Evolutionary conservation across 2,797 vertebrate genomes (phyloP), one percentile per base, ranked within the genome.

Genomic region (Tiaroga cobitis): DNA sequence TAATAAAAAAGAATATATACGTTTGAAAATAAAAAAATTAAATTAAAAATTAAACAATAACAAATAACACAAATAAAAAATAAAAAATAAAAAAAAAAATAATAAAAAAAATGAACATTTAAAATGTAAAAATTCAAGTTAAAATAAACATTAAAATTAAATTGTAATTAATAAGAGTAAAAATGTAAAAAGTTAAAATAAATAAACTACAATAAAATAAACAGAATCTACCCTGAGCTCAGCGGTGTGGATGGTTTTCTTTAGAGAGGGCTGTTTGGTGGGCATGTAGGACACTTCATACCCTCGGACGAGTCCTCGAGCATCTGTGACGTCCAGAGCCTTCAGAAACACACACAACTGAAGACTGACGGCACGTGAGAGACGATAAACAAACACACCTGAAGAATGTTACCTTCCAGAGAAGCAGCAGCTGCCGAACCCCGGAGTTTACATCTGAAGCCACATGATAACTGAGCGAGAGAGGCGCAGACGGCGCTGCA

Each of bases 261-360:
- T 18, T 67, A 49, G 68, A 79, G 59, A 72, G 3, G 2, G 85
- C 3, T 13, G 83, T 2, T 39, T 72, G 41, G 15, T n/a, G 1
- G 81, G 84, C 29, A 34, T 19, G 49, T 92, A 90, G 85, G 61
- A 88, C 69, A 94, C 91, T 70, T 87, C 78, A 86, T 94, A 93
- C 7, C 91, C 92, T 6, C 88, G 88, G 83, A 93, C 37, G 79
- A 68, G 86, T 67, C 88, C 91, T 68, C 80, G 32, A 4, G 85
- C 67, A 11, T 90, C 87, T 8, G 2, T 15, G 70, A 65, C 72
- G n/a, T 90, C 81, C 1, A 90, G 82, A 29, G 87, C 83, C 94
- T 95, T 32, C 39, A 65, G 41, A 72, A 15, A 49, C 73, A 80
- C 39, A 74, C 15, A 29, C n/a, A 4, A 24, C 19, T 26, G 19